Evolutionary conservation across 1,140 invertebrate species (phyloP).

Genomic region (Bombus difficillimus): DNA sequence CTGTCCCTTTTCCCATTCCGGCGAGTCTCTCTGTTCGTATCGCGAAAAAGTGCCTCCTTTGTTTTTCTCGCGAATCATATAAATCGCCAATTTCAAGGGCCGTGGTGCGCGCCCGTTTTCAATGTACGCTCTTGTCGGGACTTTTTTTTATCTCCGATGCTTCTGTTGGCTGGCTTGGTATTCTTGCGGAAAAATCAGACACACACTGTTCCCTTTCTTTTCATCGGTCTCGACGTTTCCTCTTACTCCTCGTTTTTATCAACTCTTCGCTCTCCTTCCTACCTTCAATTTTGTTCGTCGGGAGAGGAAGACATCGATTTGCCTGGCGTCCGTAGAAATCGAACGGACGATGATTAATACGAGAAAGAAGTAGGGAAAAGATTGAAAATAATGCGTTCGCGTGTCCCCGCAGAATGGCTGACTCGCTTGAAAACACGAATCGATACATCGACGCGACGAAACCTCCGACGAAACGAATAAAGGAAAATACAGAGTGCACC

Average conservation of each 20-base stretch:
- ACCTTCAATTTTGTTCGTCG: background rate
- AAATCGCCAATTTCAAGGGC: constrained; percentile 40
- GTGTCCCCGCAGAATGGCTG: constrained; percentile 12
- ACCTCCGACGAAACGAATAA: constrained; percentile 30
- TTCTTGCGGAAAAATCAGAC: constrained; percentile 21
- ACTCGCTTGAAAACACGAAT: constrained; percentile 33
- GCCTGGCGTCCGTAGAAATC: background rate
- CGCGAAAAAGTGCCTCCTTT: constrained; percentile 40
- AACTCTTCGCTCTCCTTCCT: background rate
- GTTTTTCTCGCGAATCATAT: constrained; percentile 13
- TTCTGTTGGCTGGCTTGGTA: constrained; percentile 4
- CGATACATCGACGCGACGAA: constrained; percentile 39
- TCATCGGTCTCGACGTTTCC: too few species aligned
- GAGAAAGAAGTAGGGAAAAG: background rate
- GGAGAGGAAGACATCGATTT: background rate
- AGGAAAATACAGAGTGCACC: constrained; percentile 36
- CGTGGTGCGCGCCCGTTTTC: background rate
- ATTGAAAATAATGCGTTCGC: constrained; percentile 16
- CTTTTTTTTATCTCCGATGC: constrained; percentile 1
- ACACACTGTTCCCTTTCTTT: background rate
- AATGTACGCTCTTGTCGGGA: background rate
- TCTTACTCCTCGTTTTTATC: background rate
- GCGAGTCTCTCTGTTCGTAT: background rate
- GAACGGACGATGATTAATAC: background rate
- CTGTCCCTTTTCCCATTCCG: background rate